Evolutionary conservation across 2,888 invertebrate genomes (phyloP), one percentile per base, ranked within the genome.

Genomic region (Macaria liturata): DNA sequence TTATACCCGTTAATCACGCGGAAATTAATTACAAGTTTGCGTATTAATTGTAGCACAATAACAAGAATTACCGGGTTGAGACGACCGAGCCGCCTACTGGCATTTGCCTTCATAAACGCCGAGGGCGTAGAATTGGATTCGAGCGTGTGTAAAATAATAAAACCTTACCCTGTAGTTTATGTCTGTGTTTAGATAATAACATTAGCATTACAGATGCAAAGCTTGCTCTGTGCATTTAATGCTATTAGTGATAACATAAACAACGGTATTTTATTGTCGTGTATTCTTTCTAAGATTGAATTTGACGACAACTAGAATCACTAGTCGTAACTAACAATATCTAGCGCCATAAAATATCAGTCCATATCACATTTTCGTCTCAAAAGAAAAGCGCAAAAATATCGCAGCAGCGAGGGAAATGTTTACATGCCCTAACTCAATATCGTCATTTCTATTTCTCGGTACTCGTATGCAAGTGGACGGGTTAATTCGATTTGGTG

Each of bases 11-110:
- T 91, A 88, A 91, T 91, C 91, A 91, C 82, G 77, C 83, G 80
- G 86, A 91, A 91, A 91, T 91, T 91, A 91, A 91, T 91, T 91
- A 91, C 90, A 91, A 91, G 86, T 91, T 90, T 86, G 85, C 77
- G 82, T 90, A 91, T 91, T 91, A 91, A 91, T 91, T 91, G 89
- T 85, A 80, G 83, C 75, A 85, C 88, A 88, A 86, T 90, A 87
- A 89, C 81, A 86, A 79, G 84, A 83, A 85, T 85, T 83, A 83
- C 80, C 52, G 55, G 75, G 80, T 80, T 82, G 74, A 78, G 75
- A 78, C 77, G 71, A 65, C 65, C 69, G 60, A 58, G 67, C 55
- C 54, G 63, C 61, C 56, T 62, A 57, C 56, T 62, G 55, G 46
- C 51, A 50, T 42, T 59, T 55, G 46, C 34, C 34, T 37, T 37